Evolutionary conservation across 2,113 vertebrate species (phyloP), one percentile per base, ranked within the genome.

Genomic region (Atractosteus spatula): DNA sequence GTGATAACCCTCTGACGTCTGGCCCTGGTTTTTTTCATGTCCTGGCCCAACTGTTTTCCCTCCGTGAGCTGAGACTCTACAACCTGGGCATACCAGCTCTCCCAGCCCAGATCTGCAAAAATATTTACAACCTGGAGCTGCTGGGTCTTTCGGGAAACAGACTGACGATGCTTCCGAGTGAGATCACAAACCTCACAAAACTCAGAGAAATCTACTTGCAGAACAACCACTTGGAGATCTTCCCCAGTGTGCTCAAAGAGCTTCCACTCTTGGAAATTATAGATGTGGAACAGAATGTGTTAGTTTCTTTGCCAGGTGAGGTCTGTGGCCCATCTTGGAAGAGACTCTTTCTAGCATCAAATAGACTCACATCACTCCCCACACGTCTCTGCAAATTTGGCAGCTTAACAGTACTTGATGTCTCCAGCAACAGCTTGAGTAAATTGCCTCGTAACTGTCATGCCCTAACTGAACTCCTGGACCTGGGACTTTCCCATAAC

Each of bases 131-230:
- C 0, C 41, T 87, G 0, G 76, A 89, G 69, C 71, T 91, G 61
- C 79, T 91, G 0, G 89, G 88, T 0, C 77, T 91, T 44, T 74
- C 86, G 0, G 76, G 77, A 8, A 92, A 88, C 65, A 41, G 63
- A 1, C 73, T 89, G 51, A 67, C 68, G 1, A 42, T 57, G 5
- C 73, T 92, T 68, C 86, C 89, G 62, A 63, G 75, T 71, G 88
- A 91, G 74, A 77, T 74, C 3, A 78, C 71, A 57, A 91, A 88
- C 51, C 78, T 86, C 43, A 80, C 54, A 74, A 79, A 90, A 16
- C 79, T 89, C 8, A 79, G 78, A 72, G 88, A 90, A 78, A 81
- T 92, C 69, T 88, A 90, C 74, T 67, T 92, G 66, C 76, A 78
- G 17, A 77, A 73, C 10, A 92, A 93, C 3, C 72, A 59, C 0